Evolutionary conservation across 2,113 vertebrate species (phyloP).

Genomic region (Scolopax mira): DNA sequence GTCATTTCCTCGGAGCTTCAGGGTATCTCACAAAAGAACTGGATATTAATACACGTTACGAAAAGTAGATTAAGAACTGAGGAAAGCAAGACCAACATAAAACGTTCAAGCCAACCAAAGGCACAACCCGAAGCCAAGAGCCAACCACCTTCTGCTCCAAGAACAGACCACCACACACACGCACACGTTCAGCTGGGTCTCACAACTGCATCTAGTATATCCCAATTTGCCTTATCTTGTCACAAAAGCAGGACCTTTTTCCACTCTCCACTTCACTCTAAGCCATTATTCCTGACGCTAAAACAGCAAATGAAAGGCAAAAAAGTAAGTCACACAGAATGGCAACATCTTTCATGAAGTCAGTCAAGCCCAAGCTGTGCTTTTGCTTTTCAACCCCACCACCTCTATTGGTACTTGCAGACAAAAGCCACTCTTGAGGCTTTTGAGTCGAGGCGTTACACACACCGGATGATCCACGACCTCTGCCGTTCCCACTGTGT

Average conservation of each 20-base stretch:
- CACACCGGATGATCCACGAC: background rate
- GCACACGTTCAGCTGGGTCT: rapidly evolving
- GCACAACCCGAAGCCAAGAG: background rate
- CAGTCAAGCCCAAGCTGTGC: background rate
- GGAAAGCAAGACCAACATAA: background rate
- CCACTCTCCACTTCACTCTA: background rate
- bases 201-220: background rate
- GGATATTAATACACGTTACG: background rate
- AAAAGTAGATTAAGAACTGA: background rate
- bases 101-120: background rate
- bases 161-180: background rate
- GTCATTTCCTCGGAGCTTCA: background rate
- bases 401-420: background rate
- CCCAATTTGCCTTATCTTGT: background rate
- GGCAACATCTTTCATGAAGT: background rate
- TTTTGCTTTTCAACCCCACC: background rate
- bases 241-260: background rate
- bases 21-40: background rate
- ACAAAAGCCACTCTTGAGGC: background rate
- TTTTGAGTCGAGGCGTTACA: background rate
- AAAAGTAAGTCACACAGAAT: background rate
- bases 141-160: background rate
- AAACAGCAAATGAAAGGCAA: background rate
- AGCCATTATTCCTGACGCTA: background rate
- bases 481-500: background rate